Evolutionary conservation across 2,888 invertebrate genomes (phyloP).

Genomic region (Andrena chrysosceles): DNA sequence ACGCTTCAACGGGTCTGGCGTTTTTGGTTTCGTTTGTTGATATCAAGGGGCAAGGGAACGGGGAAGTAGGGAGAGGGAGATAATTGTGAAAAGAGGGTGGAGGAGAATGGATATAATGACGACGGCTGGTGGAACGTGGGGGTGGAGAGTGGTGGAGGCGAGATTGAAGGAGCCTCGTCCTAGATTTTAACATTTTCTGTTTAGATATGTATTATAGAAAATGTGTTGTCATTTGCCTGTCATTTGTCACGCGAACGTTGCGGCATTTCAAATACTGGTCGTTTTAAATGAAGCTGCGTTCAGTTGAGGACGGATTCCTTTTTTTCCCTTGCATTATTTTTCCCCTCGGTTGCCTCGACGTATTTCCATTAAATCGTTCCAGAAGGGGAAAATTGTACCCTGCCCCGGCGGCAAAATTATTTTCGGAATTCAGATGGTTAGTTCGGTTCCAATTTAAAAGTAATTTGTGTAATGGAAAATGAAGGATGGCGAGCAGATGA

Average conservation of each 20-base stretch:
- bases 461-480: slow-evolving; percentile 36
- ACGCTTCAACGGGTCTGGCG: neutral
- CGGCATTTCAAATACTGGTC: too few species aligned
- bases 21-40: neutral
- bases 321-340: slow-evolving; percentile 10
- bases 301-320: neutral
- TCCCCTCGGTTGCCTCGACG: slow-evolving; percentile 8
- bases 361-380: slow-evolving; percentile 11
- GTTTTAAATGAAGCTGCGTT: too few species aligned
- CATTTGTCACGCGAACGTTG: too few species aligned
- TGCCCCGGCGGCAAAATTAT: slow-evolving; percentile 13
- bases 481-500: slow-evolving; percentile 18
- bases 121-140: neutral
- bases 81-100: neutral
- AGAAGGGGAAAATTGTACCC: slow-evolving; percentile 11
- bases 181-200: too few species aligned
- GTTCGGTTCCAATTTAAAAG: slow-evolving; percentile 9
- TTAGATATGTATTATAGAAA: too few species aligned
- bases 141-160: neutral
- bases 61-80: neutral
- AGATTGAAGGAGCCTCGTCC: neutral
- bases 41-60: neutral
- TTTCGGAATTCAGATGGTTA: slow-evolving; percentile 17
- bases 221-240: too few species aligned
- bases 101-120: neutral